Percentiles rank a stretch among this genome's conserved stretches.
phyloP scores from a whole-genome alignment of 2,113 vertebrate genomes.

The human region GRCh38 chr16:50961501-50962000 shows the following conservation, averaged over 20 bases:
- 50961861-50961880: not conserved
- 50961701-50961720: too few relatives aligned
- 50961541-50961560: not conserved
- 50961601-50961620: not conserved
- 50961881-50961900: not conserved
- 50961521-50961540: slow-evolving; percentile 81
- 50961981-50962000: not conserved
- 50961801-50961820: too few relatives aligned
- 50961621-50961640: not conserved
- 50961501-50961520: slow-evolving; percentile 89
- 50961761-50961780: not conserved
- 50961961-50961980: not conserved
- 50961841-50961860: not conserved
- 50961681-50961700: too few relatives aligned
- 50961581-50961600: not conserved
- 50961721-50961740: not conserved
- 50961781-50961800: not conserved
- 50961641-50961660: too few relatives aligned
- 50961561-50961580: not conserved
- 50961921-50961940: not conserved
- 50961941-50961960: not conserved
- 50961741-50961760: accelerated
- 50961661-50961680: too few relatives aligned
- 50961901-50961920: not conserved
- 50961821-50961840: not conserved